These are phyloP conservation scores for Xenopus borealis DNA, from an alignment of 2,113 vertebrate species.

Conservation along the genomic window DNA sequence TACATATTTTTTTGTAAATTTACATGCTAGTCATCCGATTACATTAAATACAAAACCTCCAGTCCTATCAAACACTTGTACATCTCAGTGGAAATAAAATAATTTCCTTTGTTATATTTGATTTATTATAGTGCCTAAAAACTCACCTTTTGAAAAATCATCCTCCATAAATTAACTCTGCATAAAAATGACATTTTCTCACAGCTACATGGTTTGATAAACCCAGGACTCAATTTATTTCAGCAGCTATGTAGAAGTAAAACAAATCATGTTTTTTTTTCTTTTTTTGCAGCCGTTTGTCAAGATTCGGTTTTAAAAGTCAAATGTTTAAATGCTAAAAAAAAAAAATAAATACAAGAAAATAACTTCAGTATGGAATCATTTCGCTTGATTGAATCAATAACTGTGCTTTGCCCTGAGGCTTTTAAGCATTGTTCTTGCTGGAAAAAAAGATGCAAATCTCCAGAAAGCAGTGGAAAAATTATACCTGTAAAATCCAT, in stretches of 20 bases:
- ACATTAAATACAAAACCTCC: neutral
- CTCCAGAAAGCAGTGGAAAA: conserved; percentile 25
- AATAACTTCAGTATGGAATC: conserved; percentile 37
- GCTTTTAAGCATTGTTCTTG: conserved; percentile 40
- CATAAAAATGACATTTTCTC: neutral
- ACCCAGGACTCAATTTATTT: conserved; percentile 20
- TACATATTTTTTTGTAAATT: no score
- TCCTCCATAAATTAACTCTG: conserved; percentile 5
- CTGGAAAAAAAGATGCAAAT: conserved; percentile 36
- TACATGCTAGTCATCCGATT: no score
- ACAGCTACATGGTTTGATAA: conserved; percentile 1
- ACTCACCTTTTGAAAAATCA: conserved; percentile 5
- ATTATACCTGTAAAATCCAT: conserved; percentile 36
- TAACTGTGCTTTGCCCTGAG: conserved; percentile 30
- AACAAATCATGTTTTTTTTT: conserved; percentile 24
- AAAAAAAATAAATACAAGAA: conserved; percentile 9
- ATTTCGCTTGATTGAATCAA: conserved; percentile 40
- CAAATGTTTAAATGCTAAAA: conserved; percentile 36
- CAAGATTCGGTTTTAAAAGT: conserved; percentile 28
- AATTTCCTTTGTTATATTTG: neutral
- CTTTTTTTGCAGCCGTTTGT: neutral
- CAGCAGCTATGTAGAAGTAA: conserved; percentile 7
- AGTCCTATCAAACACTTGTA: neutral
- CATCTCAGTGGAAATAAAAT: neutral
- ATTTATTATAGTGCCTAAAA: conserved; percentile 2